A percentile compares a stretch with the other conserved stretches of the same genome.
Conservation (phyloP, 2,113 vertebrate genomes). For the Actinemys pallida region DNA sequence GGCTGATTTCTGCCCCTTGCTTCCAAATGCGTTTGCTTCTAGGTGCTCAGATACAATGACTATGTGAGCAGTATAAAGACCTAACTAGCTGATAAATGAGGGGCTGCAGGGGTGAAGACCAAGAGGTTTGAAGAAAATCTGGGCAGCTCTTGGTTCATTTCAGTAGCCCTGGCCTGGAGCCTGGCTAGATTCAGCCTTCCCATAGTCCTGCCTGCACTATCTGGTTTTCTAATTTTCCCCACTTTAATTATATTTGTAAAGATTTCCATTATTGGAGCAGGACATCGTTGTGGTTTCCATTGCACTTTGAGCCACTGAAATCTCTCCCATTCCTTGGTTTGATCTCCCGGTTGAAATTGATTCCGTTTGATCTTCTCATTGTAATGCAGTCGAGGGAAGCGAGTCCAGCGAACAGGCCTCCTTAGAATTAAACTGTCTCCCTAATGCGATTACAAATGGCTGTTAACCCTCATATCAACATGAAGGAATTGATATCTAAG, state of each 20-base stretch:
- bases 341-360: slow-evolving; percentile 40
- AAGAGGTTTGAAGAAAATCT: not conserved
- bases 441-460: slow-evolving; percentile 34
- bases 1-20: not conserved
- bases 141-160: not conserved
- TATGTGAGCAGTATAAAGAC: slow-evolving; percentile 17
- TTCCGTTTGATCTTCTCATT: slow-evolving; percentile 72
- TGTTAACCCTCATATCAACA: slow-evolving; percentile 32
- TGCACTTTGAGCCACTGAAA: fast-evolving
- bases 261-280: slow-evolving; percentile 37
- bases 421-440: slow-evolving; percentile 49
- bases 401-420: slow-evolving; percentile 23
- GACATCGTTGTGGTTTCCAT: fast-evolving
- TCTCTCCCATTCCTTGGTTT: not conserved
- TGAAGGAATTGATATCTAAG: not conserved
- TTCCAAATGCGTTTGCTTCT: not conserved
- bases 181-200: not conserved
- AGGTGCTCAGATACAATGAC: slow-evolving; percentile 28
- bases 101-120: not conserved
- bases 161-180: not conserved
- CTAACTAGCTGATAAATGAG: slow-evolving; percentile 25
- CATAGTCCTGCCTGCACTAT: not conserved
- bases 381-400: not conserved
- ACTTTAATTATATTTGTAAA: slow-evolving; percentile 48
- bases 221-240: not conserved